Percentiles rank a stretch among this genome's conserved stretches.
phyloP scores from a whole-genome alignment of 2,797 vertebrate species.

The Siniperca scherzeri region DNA sequence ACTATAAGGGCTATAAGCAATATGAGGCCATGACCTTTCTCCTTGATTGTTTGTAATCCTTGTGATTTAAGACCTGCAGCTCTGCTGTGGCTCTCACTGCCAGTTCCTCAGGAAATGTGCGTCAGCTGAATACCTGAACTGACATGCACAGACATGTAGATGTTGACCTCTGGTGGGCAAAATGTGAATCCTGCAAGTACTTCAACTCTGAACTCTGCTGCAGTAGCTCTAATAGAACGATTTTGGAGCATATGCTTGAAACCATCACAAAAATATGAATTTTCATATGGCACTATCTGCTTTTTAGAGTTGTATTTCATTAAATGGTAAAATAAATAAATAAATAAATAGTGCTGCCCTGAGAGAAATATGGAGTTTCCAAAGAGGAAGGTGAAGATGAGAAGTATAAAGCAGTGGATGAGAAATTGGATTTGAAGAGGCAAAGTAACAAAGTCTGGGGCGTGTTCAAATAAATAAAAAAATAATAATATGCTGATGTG shows the following conservation, averaged over 20 bases:
- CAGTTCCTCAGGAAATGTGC: constrained; percentile 1
- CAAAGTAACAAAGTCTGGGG: background rate
- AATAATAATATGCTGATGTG: constrained; percentile 20
- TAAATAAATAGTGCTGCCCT: background rate
- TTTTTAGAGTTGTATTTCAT: background rate
- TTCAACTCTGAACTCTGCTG: background rate
- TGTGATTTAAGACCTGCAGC: constrained; percentile 29
- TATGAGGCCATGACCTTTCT: constrained; percentile 2
- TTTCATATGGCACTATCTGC: too few species aligned
- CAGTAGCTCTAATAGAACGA: too few species aligned
- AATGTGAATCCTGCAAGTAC: constrained; percentile 6
- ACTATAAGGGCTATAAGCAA: background rate
- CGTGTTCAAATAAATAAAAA: background rate
- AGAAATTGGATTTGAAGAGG: background rate
- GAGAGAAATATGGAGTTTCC: background rate
- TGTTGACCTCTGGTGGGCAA: constrained; percentile 69
- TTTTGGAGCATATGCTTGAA: background rate
- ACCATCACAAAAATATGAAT: background rate
- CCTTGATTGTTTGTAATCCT: constrained; percentile 23
- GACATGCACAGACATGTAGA: constrained; percentile 24
- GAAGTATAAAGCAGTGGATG: background rate
- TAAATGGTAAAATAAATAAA: too few species aligned
- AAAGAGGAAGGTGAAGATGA: background rate
- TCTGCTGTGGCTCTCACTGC: background rate
- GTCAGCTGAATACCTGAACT: background rate